These are phyloP conservation scores for Centroberyx gerrardi DNA, from an alignment of 2,797 vertebrate genomes.

Conservation along the genomic window DNA sequence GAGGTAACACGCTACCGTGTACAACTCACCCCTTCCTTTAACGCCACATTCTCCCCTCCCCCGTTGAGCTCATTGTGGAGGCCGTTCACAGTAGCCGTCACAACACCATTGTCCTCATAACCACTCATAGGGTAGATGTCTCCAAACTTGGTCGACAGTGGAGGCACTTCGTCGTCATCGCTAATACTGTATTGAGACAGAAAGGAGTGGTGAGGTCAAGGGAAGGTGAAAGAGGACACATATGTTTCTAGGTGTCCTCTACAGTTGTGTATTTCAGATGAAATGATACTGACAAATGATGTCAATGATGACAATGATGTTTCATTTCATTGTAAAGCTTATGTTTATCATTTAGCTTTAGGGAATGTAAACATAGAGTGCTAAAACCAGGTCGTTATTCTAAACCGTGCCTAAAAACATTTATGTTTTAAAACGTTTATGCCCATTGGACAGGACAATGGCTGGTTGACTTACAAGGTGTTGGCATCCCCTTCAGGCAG, in stretches of 20 bases:
- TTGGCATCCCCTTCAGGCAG: slow-evolving; percentile 90
- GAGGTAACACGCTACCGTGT: background rate
- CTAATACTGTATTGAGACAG: slow-evolving; percentile 86
- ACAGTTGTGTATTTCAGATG: background rate
- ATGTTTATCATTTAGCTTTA: background rate
- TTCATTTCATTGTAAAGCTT: background rate
- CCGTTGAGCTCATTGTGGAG: slow-evolving; percentile 91
- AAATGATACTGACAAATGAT: background rate
- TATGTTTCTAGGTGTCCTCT: background rate
- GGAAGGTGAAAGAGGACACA: background rate
- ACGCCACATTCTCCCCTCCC: slow-evolving; percentile 86
- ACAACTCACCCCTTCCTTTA: slow-evolving; percentile 89
- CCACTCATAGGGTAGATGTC: slow-evolving; percentile 93
- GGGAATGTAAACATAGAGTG: no score
- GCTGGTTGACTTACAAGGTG: slow-evolving; percentile 90
- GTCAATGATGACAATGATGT: background rate
- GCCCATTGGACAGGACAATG: background rate
- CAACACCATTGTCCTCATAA: slow-evolving; percentile 88
- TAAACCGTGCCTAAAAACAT: background rate
- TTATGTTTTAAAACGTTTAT: background rate
- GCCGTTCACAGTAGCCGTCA: slow-evolving; percentile 90
- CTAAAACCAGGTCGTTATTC: no score
- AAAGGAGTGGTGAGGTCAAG: slow-evolving; percentile 16
- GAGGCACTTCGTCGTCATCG: slow-evolving; percentile 94
- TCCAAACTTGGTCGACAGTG: slow-evolving; percentile 91